Evolutionary conservation across 2,113 vertebrate species (phyloP).

Genomic region (Zosterops hypoxanthus): DNA sequence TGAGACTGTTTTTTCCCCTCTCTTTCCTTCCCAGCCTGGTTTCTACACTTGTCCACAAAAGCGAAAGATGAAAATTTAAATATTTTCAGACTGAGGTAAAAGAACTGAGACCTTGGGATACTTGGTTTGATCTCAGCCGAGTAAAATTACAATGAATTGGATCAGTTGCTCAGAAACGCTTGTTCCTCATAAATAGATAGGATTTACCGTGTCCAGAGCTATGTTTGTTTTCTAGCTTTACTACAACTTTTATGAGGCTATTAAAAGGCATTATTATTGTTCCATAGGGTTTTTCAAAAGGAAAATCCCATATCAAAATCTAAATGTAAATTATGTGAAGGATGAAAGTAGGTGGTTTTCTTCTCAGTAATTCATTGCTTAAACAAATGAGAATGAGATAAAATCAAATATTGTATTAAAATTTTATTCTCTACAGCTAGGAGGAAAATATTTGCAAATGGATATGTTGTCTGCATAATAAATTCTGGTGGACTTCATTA

Average conservation of each 20-base stretch:
- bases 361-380: background rate
- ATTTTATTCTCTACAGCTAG: background rate
- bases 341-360: background rate
- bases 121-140: background rate
- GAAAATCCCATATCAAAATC: background rate
- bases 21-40: fast-evolving
- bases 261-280: background rate
- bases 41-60: background rate
- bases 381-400: background rate
- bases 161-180: background rate
- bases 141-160: background rate
- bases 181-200: background rate
- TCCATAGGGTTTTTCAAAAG: background rate
- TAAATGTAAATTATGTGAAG: background rate
- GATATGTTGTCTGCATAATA: background rate
- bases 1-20: background rate
- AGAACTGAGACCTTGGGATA: background rate
- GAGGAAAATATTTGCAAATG: background rate
- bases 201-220: background rate
- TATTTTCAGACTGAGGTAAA: background rate
- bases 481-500: background rate
- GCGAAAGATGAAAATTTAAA: background rate
- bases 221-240: background rate
- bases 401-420: background rate
- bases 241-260: background rate